Conservation (phyloP, 2,797 vertebrate genomes). For the Tympanoctomys barrerae region DNA sequence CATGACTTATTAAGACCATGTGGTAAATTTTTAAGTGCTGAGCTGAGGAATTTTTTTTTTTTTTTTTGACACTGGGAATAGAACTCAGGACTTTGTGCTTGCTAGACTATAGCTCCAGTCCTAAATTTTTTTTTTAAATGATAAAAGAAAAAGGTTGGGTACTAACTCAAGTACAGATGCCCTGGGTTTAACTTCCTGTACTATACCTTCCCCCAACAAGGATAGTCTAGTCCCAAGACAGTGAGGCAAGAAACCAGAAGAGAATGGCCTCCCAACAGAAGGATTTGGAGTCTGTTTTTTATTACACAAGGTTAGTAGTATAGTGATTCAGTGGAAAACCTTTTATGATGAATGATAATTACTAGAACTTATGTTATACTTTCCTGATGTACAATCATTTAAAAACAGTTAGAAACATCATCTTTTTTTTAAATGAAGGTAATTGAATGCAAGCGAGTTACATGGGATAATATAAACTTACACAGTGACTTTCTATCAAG, state of each 20-base stretch:
- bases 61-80: no score
- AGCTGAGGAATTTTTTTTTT: no score
- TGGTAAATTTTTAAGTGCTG: background rate
- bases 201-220: background rate
- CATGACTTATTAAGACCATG: background rate
- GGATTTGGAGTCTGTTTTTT: background rate
- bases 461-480: background rate
- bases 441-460: background rate
- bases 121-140: background rate
- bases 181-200: background rate
- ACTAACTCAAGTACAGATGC: background rate
- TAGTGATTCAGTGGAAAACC: background rate
- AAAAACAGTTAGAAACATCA: background rate
- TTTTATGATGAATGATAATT: background rate
- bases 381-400: background rate
- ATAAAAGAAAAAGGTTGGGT: background rate
- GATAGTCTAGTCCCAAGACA: background rate
- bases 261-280: background rate
- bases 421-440: background rate
- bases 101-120: no score
- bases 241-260: background rate
- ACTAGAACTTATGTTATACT: background rate
- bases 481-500: background rate
- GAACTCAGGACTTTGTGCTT: no score
- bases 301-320: background rate